These are phyloP conservation scores for Rhingia campestris DNA, from an alignment of 2,888 invertebrate genomes.

Conservation along the genomic window DNA sequence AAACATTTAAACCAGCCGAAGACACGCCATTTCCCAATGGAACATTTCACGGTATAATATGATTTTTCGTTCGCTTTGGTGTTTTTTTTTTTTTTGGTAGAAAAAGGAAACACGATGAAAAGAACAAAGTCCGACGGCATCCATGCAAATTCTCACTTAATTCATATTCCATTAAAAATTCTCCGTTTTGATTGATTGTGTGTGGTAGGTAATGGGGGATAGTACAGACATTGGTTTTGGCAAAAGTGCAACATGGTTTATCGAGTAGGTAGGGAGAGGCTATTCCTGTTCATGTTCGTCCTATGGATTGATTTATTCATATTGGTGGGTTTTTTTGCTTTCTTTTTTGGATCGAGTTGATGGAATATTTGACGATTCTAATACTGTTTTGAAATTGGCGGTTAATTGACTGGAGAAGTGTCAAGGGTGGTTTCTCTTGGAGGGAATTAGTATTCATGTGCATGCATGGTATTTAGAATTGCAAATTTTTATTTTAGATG, in stretches of 20 bases:
- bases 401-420: constrained; percentile 55
- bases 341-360: constrained; percentile 78
- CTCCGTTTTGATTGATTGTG: constrained; percentile 71
- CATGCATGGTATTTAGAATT: neutral
- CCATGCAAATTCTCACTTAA: constrained; percentile 74
- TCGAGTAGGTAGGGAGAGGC: neutral
- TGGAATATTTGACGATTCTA: constrained; percentile 81
- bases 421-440: constrained; percentile 4
- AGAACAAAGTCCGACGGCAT: constrained; percentile 37
- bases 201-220: constrained; percentile 35
- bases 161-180: constrained; percentile 73
- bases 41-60: constrained; percentile 69
- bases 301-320: constrained; percentile 65
- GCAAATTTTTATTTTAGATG: neutral
- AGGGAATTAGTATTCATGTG: neutral
- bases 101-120: constrained; percentile 37
- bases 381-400: constrained; percentile 75
- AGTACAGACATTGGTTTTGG: constrained; percentile 18
- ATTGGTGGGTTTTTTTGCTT: constrained; percentile 54
- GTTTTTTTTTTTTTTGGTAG: constrained; percentile 20
- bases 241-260: constrained; percentile 34
- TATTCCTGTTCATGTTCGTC: constrained; percentile 13
- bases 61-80: constrained; percentile 31
- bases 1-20: constrained; percentile 79
- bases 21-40: constrained; percentile 68